These are phyloP conservation scores for Callithrix jacchus DNA, from an alignment of 2,113 vertebrate genomes.

Conservation along the genomic window DNA sequence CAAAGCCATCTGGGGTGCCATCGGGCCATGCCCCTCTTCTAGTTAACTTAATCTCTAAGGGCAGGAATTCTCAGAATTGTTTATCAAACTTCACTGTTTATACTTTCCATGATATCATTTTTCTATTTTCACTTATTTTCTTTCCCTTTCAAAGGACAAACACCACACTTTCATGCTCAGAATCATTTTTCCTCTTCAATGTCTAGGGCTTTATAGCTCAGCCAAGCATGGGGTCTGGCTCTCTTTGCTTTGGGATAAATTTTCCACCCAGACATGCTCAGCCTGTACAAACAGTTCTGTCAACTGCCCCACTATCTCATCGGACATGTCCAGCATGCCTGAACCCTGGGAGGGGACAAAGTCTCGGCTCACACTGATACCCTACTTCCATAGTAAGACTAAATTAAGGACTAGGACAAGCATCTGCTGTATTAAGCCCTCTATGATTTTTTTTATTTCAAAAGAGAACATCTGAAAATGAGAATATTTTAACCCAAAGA, in stretches of 20 bases:
- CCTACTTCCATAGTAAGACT: not conserved
- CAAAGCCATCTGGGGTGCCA: fast-evolving
- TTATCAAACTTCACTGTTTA: not conserved
- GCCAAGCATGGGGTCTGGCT: not conserved
- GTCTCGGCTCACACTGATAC: not conserved
- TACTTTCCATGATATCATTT: not conserved
- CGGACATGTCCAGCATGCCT: not conserved
- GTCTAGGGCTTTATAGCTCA: not conserved
- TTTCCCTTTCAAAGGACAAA: not conserved
- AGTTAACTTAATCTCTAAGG: not conserved
- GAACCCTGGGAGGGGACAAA: not conserved
- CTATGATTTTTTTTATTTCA: not conserved
- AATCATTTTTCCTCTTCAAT: not conserved
- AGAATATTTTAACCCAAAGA: not conserved
- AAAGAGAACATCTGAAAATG: slow-evolving; percentile 15
- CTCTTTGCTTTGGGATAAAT: not conserved
- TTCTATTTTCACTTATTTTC: not conserved
- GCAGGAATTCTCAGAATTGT: not conserved
- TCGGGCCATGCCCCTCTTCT: not conserved
- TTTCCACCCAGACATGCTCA: not conserved
- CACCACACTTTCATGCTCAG: not conserved
- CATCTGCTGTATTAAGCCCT: not conserved
- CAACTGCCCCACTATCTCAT: not conserved
- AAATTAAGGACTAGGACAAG: not conserved
- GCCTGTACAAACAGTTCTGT: not conserved